Base-by-base conservation (phyloP, 2,113 vertebrate species). In the Barnardius zonarius region DNA sequence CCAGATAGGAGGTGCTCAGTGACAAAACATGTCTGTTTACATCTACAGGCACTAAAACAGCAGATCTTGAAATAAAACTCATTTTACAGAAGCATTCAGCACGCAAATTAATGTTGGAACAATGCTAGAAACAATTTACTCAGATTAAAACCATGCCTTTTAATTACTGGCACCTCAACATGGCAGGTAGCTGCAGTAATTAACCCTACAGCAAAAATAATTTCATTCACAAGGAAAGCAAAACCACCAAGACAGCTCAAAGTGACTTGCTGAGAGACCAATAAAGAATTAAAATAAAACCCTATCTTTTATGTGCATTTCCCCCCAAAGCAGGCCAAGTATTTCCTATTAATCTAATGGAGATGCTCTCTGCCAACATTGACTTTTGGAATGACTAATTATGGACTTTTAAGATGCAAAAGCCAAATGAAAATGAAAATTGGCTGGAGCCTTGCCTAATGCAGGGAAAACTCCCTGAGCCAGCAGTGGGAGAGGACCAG, bases 361-460 rank as follows among this genome's bases (percentile, higher is more conserved):
- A 79, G 91, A 64, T 44, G 63, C 43, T 75, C 90, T 86, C 86
- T 2, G 48, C 2, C 13, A 86, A 73, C 39, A 4, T 1, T 23
- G 78, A 5, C 70, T 93, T 73, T 49, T 37, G 43, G 82, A n/a
- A 78, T 43, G 72, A 68, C 64, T 92, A 7, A 54, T 57, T 10
- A 72, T 2, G 10, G 64, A 35, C 67, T 91, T 82, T 48, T 33
- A 52, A 67, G 94, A 84, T n/a, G 78, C 55, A 93, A 94, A 76
- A n/a, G 78, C 88, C 77, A 92, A 93, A 94, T 37, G 92, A 92
- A 94, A 89, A 96, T 81, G 64, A 85, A 67, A 84, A 92, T 37
- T 66, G 91, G 8, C 46, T 94, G 79, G 85, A 94, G 54, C 68
- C 24, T 49, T 92, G 90, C 83, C 86, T 1, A 0, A 10, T 1